Percentiles rank a stretch among this genome's conserved stretches.
These are phyloP conservation scores for Netta rufina DNA, from an alignment of 2,797 vertebrate genomes.

Conservation along the genomic window DNA sequence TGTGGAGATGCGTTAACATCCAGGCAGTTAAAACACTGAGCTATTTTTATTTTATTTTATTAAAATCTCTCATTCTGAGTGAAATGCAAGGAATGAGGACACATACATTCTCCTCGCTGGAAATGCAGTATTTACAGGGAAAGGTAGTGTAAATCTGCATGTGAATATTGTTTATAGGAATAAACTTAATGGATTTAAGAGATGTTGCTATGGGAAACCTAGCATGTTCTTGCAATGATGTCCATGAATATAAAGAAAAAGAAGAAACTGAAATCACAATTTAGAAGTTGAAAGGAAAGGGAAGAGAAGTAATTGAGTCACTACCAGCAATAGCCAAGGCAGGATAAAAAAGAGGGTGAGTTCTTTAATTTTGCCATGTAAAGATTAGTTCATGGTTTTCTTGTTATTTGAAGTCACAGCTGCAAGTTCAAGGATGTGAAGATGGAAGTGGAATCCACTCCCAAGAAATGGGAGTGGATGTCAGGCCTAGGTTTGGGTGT, in stretches of 20 bases:
- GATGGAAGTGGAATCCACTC: neutral
- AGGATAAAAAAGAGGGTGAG: neutral
- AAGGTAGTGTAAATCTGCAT: neutral
- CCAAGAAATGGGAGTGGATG: accelerated
- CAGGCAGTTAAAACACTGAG: neutral
- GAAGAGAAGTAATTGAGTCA: neutral
- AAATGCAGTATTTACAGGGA: neutral
- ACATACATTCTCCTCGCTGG: neutral
- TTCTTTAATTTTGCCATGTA: neutral
- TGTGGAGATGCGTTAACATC: neutral
- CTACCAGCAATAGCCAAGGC: neutral
- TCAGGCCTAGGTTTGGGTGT: accelerated
- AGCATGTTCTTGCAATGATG: accelerated
- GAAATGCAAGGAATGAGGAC: neutral
- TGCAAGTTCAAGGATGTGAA: neutral
- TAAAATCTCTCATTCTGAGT: neutral
- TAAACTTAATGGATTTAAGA: neutral
- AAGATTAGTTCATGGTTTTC: neutral
- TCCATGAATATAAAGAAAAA: neutral
- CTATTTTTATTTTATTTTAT: neutral
- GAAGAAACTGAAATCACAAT: neutral
- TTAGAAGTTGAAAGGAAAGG: neutral
- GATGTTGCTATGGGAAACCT: neutral
- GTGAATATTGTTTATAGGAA: neutral
- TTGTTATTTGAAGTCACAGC: neutral